phyloP scores from a whole-genome alignment of 2,113 vertebrate genomes.

The Caranx ignobilis region DNA sequence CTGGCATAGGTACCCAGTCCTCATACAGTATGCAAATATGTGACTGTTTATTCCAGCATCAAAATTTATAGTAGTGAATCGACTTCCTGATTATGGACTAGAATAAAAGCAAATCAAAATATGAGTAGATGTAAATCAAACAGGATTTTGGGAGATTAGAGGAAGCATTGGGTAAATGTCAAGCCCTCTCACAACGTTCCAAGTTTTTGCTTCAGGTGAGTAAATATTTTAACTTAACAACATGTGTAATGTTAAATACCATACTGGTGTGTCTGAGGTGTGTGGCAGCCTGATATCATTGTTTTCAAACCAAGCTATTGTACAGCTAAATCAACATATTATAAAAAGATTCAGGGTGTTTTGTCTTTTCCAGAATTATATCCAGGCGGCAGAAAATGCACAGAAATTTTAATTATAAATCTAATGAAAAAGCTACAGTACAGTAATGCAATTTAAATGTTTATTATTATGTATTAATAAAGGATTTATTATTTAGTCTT shows the following conservation, averaged over 20 bases:
- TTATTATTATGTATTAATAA: neutral
- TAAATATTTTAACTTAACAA: neutral
- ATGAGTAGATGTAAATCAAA: conserved; percentile 51
- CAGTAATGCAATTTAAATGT: neutral
- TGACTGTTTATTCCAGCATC: conserved; percentile 17
- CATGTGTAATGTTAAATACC: neutral
- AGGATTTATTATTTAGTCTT: neutral
- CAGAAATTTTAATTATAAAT: neutral
- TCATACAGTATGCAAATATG: conserved; percentile 36
- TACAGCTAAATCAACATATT: neutral
- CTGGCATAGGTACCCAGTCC: conserved; percentile 22
- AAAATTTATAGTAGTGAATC: conserved; percentile 22
- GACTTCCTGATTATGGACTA: conserved; percentile 35
- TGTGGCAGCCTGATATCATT: neutral
- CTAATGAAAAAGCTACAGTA: neutral
- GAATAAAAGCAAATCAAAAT: conserved; percentile 51
- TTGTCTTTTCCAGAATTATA: neutral
- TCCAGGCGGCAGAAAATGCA: neutral
- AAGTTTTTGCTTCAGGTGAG: conserved; percentile 27
- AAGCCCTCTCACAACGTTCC: conserved; percentile 1
- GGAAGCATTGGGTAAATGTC: neutral
- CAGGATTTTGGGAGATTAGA: conserved; percentile 3
- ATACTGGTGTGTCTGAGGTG: neutral
- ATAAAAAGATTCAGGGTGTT: neutral
- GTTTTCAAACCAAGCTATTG: neutral